Conservation (phyloP, 92 coral and sea anemone genomes). For the Muricea muricata region DNA sequence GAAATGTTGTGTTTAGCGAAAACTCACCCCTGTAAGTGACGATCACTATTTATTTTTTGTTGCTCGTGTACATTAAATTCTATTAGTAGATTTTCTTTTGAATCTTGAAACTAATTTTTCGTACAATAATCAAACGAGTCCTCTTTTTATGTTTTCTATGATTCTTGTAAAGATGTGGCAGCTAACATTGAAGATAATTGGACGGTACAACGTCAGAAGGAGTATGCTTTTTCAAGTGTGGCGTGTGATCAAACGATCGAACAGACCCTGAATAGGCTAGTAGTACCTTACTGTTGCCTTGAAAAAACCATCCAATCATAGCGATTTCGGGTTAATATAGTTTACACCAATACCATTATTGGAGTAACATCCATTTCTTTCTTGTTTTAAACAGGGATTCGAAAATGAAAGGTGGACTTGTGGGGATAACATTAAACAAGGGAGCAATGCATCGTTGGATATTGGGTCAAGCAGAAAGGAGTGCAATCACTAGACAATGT, state of each 20-base stretch:
- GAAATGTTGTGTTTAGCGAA: slow-evolving; percentile 25
- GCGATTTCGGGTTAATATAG: not conserved
- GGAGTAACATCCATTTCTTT: too few species aligned
- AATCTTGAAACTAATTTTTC: not conserved
- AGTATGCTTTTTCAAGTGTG: not conserved
- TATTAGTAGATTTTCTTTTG: not conserved
- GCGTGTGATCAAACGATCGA: slow-evolving; percentile 8
- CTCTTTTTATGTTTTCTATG: not conserved
- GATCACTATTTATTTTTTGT: not conserved
- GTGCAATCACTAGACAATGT: too few species aligned
- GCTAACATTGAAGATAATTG: slow-evolving; percentile 7
- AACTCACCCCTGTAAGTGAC: slow-evolving; percentile 31
- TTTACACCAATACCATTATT: not conserved
- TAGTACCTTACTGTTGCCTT: not conserved
- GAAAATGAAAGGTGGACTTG: slow-evolving; percentile 15
- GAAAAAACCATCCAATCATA: not conserved
- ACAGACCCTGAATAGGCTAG: slow-evolving; percentile 7
- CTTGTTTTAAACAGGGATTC: not conserved
- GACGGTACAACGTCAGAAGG: slow-evolving; percentile 4
- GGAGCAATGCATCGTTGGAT: slow-evolving; percentile 14
- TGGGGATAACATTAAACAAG: slow-evolving; percentile 1
- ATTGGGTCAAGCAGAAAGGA: slow-evolving; percentile 20
- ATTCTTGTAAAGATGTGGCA: not conserved
- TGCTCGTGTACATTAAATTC: not conserved
- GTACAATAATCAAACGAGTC: not conserved